These are phyloP conservation scores for Tineola bisselliella DNA, from an alignment of 2,888 invertebrate species.

Conservation along the genomic window DNA sequence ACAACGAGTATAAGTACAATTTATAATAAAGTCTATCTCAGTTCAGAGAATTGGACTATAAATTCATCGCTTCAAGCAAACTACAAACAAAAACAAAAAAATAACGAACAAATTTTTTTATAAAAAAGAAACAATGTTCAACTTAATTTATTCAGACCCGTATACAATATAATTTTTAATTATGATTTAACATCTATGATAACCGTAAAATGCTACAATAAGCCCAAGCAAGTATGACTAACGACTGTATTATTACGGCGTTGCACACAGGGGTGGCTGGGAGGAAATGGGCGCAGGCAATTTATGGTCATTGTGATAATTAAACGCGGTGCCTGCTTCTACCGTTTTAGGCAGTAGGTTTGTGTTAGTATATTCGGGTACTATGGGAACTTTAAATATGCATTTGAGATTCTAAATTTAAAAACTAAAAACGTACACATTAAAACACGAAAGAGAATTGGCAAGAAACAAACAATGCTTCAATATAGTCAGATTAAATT, in stretches of 20 bases:
- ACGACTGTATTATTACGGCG: conserved; percentile 11
- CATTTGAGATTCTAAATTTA: too few relatives aligned
- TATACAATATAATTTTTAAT: conserved; percentile 9
- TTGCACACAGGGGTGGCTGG: conserved; percentile 4
- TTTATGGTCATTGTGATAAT: conserved; percentile 15
- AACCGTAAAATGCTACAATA: conserved; percentile 10
- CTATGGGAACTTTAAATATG: too few relatives aligned
- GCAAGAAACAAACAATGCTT: too few relatives aligned
- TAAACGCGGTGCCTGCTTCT: background rate
- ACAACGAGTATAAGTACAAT: too few relatives aligned
- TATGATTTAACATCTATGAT: conserved; percentile 10
- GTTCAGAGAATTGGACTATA: too few relatives aligned
- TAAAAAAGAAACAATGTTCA: background rate
- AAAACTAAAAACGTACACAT: too few relatives aligned
- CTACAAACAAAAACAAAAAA: too few relatives aligned
- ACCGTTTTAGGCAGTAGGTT: background rate
- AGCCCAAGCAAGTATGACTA: conserved; percentile 13
- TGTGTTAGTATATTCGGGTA: background rate
- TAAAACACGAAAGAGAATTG: too few relatives aligned
- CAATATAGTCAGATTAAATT: too few relatives aligned
- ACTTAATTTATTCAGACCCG: background rate
- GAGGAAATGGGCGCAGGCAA: conserved; percentile 11
- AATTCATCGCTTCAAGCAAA: too few relatives aligned
- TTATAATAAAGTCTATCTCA: too few relatives aligned
- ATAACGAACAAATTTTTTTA: too few relatives aligned